Base-by-base conservation (phyloP, 2,888 invertebrate species). In the Allophyes oxyacanthae region DNA sequence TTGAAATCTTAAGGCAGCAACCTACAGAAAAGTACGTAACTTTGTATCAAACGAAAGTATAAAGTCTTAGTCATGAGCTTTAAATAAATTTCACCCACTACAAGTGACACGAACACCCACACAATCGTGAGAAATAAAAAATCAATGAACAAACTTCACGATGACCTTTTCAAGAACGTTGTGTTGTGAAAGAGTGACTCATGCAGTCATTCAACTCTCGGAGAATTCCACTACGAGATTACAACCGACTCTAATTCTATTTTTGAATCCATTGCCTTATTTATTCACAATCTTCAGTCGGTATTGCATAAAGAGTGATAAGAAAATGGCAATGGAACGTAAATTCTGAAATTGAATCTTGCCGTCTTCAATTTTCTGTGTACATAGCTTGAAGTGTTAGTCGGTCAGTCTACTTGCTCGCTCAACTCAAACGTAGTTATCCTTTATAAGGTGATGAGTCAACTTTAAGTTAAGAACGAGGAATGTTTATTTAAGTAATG, bases 161-260 rank as follows among this genome's bases (percentile, higher is more conserved):
- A 77, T 82, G 89, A 89, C 90, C 91, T 91, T 90, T 88, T 72
- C 83, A 89, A 88, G 88, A 86, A 86, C 85, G 83, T 79, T 78
- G 78, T 78, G 84, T 87, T 84, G 83, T 82, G 83, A 86, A 86
- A 86, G 82, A 83, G 55, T 90, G 90, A 90, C 70, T 90, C 90
- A 91, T 62, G 64, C 64, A 90, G 91, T 91, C 91, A 88, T 91
- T 91, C 90, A 90, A 91, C 91, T 79, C 72, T 56, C 46, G 38
- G 45, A 60, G 49, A 58, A 25, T 52, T 56, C 61, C 56, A 60
- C 60, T 43, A 61, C 26, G 36, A 43, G n/a, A 11, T 13, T 40
- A 40, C 68, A 63, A 63, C 37, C 42, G 61, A 64, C 0, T 38
- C 7, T 6, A 14, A 52, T 53, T 43, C 9, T 26, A 52, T 41